Percentiles rank a stretch among this genome's conserved stretches.
phyloP scores from a whole-genome alignment of 2,888 invertebrate species.

The Mythimna ferrago region DNA sequence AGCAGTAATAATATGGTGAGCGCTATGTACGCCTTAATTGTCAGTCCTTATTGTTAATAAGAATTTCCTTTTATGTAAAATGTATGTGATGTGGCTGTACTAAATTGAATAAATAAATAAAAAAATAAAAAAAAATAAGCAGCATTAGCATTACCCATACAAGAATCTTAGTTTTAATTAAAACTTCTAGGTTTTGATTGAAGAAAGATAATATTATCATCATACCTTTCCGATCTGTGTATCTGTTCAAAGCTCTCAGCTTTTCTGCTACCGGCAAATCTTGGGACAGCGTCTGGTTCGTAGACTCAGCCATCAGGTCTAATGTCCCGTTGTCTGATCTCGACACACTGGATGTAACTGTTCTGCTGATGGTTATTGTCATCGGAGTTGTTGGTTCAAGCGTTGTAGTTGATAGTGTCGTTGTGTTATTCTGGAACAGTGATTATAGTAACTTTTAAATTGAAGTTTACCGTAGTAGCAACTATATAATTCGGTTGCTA shows the following conservation, averaged over 20 bases:
- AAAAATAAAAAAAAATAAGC: too few species aligned
- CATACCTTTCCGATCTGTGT: constrained; percentile 85
- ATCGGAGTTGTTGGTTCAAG: constrained; percentile 52
- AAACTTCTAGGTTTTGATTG: not conserved
- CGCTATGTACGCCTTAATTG: too few species aligned
- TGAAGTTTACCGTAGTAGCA: not conserved
- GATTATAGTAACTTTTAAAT: not conserved
- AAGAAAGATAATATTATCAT: not conserved
- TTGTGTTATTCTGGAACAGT: constrained; percentile 73
- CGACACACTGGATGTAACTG: constrained; percentile 54
- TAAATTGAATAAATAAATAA: too few species aligned
- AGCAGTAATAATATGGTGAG: too few species aligned
- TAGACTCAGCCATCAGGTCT: constrained; percentile 80
- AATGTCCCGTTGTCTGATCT: constrained; percentile 73
- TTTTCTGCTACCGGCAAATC: constrained; percentile 87
- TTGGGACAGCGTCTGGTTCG: constrained; percentile 82
- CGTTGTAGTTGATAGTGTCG: constrained; percentile 64
- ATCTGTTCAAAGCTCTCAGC: constrained; percentile 83
- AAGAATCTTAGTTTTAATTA: not conserved
- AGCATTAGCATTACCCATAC: too few species aligned
- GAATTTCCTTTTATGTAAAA: too few species aligned
- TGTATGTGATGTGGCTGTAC: too few species aligned
- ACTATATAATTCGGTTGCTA: not conserved
- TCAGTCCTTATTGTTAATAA: too few species aligned
- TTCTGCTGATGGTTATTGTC: constrained; percentile 38